Evolutionary conservation across 2,888 invertebrate species (phyloP).

Genomic region (Pinctada fucata): DNA sequence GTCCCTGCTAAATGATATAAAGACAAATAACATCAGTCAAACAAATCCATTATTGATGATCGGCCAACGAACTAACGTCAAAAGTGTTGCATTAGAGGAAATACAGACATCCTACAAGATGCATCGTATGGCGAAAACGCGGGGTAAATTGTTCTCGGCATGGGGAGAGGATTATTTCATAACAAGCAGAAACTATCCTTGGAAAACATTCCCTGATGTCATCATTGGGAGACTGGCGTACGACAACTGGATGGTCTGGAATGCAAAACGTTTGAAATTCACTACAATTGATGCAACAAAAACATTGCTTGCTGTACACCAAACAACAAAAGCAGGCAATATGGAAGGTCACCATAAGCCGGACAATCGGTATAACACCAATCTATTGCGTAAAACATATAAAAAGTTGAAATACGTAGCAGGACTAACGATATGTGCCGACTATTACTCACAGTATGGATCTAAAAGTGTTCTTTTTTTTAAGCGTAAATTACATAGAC

Average conservation of each 20-base stretch:
- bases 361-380: constrained; percentile 58
- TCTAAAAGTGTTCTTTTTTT: no score
- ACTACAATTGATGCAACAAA: constrained; percentile 62
- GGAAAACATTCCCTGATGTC: constrained; percentile 65
- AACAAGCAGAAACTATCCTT: constrained; percentile 59
- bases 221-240: constrained; percentile 69
- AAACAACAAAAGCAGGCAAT: constrained; percentile 64
- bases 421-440: constrained; percentile 57
- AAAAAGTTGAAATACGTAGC: constrained; percentile 54
- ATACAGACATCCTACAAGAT: constrained; percentile 46
- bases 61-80: constrained; percentile 58
- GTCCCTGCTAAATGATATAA: constrained; percentile 9
- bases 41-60: constrained; percentile 44
- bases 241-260: constrained; percentile 68
- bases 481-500: no score
- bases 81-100: constrained; percentile 55
- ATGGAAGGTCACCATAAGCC: constrained; percentile 57
- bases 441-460: constrained; percentile 11
- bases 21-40: not conserved
- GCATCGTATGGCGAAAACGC: constrained; percentile 42
- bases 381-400: constrained; percentile 52
- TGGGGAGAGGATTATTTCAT: constrained; percentile 68
- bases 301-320: constrained; percentile 66
- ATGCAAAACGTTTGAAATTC: constrained; percentile 54
- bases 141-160: constrained; percentile 60